phyloP scores from a whole-genome alignment of 1,140 invertebrate genomes.

The Dendroctonus valens region DNA sequence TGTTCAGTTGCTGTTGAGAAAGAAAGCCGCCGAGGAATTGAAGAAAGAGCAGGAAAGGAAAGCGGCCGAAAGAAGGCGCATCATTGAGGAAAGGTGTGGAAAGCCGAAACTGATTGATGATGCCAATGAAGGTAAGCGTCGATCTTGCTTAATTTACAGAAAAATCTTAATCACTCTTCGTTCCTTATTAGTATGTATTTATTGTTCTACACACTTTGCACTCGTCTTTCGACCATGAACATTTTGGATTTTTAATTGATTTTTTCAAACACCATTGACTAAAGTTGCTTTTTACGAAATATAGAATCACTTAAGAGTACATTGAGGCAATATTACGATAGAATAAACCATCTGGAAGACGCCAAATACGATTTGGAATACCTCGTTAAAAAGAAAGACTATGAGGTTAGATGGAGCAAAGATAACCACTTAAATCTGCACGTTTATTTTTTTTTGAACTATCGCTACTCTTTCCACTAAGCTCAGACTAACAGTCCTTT shows the following conservation, averaged over 20 bases:
- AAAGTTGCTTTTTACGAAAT: constrained; percentile 24
- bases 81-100: constrained; percentile 94
- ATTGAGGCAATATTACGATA: constrained; percentile 83
- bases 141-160: too few relatives aligned
- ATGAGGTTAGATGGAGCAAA: constrained; percentile 68
- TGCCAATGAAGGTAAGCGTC: constrained; percentile 80
- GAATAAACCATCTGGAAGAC: constrained; percentile 86
- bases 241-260: too few relatives aligned
- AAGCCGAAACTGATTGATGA: constrained; percentile 86
- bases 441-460: constrained; percentile 19
- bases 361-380: constrained; percentile 98
- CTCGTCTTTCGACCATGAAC: too few relatives aligned
- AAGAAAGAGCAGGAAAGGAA: constrained; percentile 99
- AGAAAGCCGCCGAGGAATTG: constrained; percentile 99
- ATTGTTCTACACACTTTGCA: too few relatives aligned
- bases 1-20: constrained; percentile 89
- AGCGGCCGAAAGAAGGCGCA: constrained; percentile 94
- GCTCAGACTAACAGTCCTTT: constrained; percentile 10
- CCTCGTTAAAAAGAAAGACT: constrained; percentile 96
- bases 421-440: constrained; percentile 24
- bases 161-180: too few relatives aligned
- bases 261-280: constrained; percentile 1
- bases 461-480: constrained; percentile 15
- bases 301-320: constrained; percentile 74
- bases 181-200: too few relatives aligned